A percentile compares a stretch with the other conserved stretches of the same genome.
These are phyloP conservation scores for Unio pictorum DNA, from an alignment of 2,888 invertebrate genomes.

Conservation along the genomic window DNA sequence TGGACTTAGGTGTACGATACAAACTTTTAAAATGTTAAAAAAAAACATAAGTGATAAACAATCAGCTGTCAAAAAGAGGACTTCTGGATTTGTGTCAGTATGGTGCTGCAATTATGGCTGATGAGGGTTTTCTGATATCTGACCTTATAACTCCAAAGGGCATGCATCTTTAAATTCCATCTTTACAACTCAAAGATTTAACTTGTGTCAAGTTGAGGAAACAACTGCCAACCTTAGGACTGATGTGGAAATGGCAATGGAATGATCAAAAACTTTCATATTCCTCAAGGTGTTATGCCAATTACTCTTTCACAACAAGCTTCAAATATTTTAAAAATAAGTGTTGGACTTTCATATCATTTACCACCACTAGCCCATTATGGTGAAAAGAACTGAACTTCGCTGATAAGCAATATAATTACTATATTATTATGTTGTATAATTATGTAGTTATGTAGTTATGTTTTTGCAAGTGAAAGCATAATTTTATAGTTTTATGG, in stretches of 20 bases:
- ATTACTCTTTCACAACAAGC: slow-evolving; percentile 6
- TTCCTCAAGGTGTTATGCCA: slow-evolving; percentile 16
- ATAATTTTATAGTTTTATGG: no score
- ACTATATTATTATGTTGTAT: neutral
- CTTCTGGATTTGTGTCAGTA: slow-evolving; percentile 7
- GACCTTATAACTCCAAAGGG: slow-evolving; percentile 19
- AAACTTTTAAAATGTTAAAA: no score
- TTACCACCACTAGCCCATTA: slow-evolving; percentile 1
- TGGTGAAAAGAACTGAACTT: neutral
- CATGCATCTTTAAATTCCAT: slow-evolving; percentile 15
- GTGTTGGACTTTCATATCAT: slow-evolving; percentile 5
- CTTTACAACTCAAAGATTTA: slow-evolving; percentile 5
- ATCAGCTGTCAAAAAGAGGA: slow-evolving; percentile 7
- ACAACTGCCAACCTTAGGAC: slow-evolving; percentile 20
- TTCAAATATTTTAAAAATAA: slow-evolving; percentile 9
- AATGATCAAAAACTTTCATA: neutral
- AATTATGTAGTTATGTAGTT: no score
- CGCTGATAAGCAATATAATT: neutral
- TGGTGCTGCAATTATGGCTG: slow-evolving; percentile 22
- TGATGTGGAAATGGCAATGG: slow-evolving; percentile 3
- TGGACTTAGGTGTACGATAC: no score
- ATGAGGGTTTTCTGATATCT: slow-evolving; percentile 31
- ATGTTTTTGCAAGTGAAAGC: no score
- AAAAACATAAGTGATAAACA: slow-evolving; percentile 24
- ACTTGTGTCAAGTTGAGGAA: slow-evolving; percentile 6